Evolutionary conservation across 2,888 invertebrate genomes (phyloP), one percentile per base, ranked within the genome.

Genomic region (Drosophila histrio): DNA sequence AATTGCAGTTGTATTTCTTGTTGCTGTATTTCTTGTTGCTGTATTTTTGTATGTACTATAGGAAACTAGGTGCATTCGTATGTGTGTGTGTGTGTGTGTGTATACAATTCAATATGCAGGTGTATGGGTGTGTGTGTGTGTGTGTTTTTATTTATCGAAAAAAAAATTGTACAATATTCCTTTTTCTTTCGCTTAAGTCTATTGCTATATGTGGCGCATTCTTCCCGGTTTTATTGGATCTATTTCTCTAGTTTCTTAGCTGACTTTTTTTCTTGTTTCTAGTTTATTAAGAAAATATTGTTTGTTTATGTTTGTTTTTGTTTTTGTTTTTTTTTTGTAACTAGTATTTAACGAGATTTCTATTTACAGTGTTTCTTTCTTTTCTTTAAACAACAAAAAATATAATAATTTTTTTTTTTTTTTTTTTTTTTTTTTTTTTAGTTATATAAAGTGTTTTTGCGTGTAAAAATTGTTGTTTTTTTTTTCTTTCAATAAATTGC

Each of bases 341-440:
- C 71, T 79, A 77, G 62, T 59, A 59, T 81, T 81, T 81, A 87
- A 87, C 84, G 82, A 83, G 82, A 83, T 83, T 83, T 69, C 87
- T 83, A 85, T 81, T 19, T 84, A 84, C 85, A 87, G 47, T 74
- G 65, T 52, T 39, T 43, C 8, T 24, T 13, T 32, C 6, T 39
- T n/a, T 41, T 47, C 19, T 63, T 64, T 62, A 63, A 66, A 79
- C 61, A 79, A 65, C 76, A 67, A 65, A 66, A 70, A 75, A 69
- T 63, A 59, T 50, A 54, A 56, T 41, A 15, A 17, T 9, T 34
- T 43, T 26, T 53, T 57, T 52, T 43, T 60, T 62, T 50, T 54
- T 21, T 22, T n/a, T 21, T 9, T 38, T 22, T 39, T n/a, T 39
- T 39, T 22, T 11, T 22, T 52, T 41, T 53, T 30, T 39, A 41